These are phyloP conservation scores for Electrona antarctica DNA, from an alignment of 2,113 vertebrate species.

Conservation along the genomic window DNA sequence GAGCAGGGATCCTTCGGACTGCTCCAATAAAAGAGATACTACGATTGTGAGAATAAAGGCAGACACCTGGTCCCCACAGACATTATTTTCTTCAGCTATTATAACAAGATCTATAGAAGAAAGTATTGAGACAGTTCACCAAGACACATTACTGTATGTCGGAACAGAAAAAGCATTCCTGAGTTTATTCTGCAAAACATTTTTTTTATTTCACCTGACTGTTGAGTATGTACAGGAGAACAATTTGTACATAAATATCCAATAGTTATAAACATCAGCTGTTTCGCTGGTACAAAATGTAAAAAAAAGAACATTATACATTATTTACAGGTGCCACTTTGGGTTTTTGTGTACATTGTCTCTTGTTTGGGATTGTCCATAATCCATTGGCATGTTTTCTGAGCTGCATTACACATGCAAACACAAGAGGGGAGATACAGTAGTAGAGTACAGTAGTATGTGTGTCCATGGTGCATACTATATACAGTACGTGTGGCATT, in stretches of 20 bases:
- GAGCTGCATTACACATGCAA: conserved; percentile 46
- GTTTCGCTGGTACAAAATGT: conserved; percentile 76
- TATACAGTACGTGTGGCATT: conserved; percentile 35
- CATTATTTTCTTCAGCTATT: not conserved
- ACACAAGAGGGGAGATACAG: conserved; percentile 22
- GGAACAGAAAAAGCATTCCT: conserved; percentile 11
- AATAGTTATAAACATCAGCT: conserved; percentile 76
- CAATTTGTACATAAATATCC: conserved; percentile 73
- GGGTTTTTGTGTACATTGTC: conserved; percentile 44
- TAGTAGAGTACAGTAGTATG: conserved; percentile 7
- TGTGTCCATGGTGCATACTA: not conserved
- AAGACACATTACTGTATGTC: not conserved
- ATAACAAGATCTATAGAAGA: not conserved
- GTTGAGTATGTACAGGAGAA: conserved; percentile 68
- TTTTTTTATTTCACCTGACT: conserved; percentile 71
- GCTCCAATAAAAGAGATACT: not conserved
- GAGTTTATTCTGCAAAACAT: conserved; percentile 68
- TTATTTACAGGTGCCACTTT: conserved; percentile 73
- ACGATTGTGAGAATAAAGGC: not conserved
- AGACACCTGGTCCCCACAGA: not conserved
- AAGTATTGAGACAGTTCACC: not conserved
- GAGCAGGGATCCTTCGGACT: not conserved
- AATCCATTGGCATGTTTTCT: conserved; percentile 43
- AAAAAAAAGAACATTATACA: conserved; percentile 75
- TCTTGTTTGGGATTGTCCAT: conserved; percentile 59